These are phyloP conservation scores for Aplodontia rufa DNA, from an alignment of 2,113 vertebrate genomes.

Conservation along the genomic window DNA sequence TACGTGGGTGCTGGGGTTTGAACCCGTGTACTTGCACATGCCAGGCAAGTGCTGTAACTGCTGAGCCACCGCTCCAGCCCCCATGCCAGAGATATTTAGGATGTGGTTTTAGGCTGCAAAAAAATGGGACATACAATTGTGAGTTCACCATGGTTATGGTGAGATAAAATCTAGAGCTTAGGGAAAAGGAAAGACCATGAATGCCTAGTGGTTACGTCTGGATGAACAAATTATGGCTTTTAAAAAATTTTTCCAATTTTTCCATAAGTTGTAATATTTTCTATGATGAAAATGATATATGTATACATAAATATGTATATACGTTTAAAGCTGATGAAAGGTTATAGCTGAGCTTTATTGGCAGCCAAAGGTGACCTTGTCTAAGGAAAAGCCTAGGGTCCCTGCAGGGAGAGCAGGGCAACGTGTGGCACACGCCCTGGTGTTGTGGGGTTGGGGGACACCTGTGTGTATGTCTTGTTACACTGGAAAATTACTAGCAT, in stretches of 20 bases:
- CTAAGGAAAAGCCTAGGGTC: neutral
- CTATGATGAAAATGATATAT: constrained; percentile 63
- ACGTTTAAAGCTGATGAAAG: constrained; percentile 55
- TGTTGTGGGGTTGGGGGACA: neutral
- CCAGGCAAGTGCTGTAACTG: too few relatives aligned
- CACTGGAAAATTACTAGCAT: neutral
- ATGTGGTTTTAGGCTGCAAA: neutral
- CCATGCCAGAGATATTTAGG: neutral
- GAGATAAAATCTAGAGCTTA: neutral
- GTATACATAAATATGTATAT: too few relatives aligned
- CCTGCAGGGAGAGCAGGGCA: neutral
- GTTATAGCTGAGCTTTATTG: constrained; percentile 56
- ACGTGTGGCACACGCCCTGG: neutral
- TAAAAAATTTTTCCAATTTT: constrained; percentile 59
- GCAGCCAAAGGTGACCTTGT: constrained; percentile 62
- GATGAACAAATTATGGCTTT: constrained; percentile 63
- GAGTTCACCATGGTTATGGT: neutral
- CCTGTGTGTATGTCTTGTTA: neutral
- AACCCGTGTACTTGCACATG: too few relatives aligned
- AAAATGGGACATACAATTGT: neutral
- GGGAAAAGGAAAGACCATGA: neutral
- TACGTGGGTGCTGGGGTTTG: too few relatives aligned
- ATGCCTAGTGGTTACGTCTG: constrained; percentile 57
- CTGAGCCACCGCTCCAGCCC: too few relatives aligned
- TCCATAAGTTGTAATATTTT: constrained; percentile 65